These are phyloP conservation scores for Bicyclus anynana DNA, from an alignment of 1,140 invertebrate genomes.

Conservation along the genomic window DNA sequence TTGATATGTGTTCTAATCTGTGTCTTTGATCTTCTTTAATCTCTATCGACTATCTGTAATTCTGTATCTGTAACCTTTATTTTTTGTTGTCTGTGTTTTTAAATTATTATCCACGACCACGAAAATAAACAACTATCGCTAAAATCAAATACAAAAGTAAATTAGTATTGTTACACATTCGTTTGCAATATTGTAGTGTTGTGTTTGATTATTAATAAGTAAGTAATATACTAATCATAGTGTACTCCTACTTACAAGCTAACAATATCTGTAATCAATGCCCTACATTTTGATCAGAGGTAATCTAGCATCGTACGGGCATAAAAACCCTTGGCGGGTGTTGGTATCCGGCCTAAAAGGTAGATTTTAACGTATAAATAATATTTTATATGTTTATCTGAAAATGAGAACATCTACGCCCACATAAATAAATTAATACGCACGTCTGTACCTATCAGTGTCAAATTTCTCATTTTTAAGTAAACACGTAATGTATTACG, in stretches of 20 bases:
- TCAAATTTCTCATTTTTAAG: conserved; percentile 33
- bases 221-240: conserved; percentile 17
- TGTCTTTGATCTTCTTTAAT: too few species aligned
- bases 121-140: too few species aligned
- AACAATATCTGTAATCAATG: conserved; percentile 79
- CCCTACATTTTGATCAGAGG: conserved; percentile 92
- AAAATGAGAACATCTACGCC: conserved; percentile 28
- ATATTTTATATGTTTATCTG: conserved; percentile 28
- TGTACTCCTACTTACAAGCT: conserved; percentile 14
- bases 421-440: not conserved
- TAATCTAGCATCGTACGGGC: conserved; percentile 90
- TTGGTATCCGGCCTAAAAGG: conserved; percentile 90
- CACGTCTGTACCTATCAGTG: not conserved
- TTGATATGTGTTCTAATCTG: too few species aligned
- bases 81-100: too few species aligned
- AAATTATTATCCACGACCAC: too few species aligned
- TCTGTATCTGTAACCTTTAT: too few species aligned
- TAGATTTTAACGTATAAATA: conserved; percentile 52
- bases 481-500: conserved; percentile 10
- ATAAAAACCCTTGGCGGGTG: conserved; percentile 90
- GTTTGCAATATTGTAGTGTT: not conserved
- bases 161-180: not conserved
- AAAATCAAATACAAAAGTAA: too few species aligned
- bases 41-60: too few species aligned
- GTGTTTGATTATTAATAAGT: conserved; percentile 23